Evolutionary conservation across 2,888 invertebrate species (phyloP), one percentile per base, ranked within the genome.

Genomic region (Rotaria macrura): DNA sequence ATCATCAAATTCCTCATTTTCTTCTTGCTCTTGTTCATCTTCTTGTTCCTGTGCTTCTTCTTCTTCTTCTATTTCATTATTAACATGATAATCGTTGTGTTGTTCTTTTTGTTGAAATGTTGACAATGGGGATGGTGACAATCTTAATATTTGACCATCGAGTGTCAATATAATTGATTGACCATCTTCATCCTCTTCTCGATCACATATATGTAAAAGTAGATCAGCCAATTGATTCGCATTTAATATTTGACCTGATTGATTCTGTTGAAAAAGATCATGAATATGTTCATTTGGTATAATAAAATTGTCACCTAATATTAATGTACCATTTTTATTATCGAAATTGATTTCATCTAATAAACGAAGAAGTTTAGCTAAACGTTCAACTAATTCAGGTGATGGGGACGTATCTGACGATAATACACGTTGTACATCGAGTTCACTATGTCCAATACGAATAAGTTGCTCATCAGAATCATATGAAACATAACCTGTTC

Each of bases 181-280:
- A 65, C 65, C 65, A 34, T 65, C 65, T 79, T 79, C 43, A 25
- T 43, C 79, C n/a, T 79, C 79, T 79, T 79, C 79, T 25, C 25
- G 23, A 12, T 14, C 43, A 79, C 79, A 79, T n/a, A 79, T 79
- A 10, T 79, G 43, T 79, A 79, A 43, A 25, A 79, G 40, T n/a
- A n/a, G 1, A 43, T 25, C 34, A 79, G 79, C 79, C n/a, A 79
- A 43, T 79, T 43, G 43, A n/a, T 79, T 43, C 10, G 79, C 79
- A 79, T 79, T 79, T 79, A 79, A 43, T 79, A 17, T 79, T 79
- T 79, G 1, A 12, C 79, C 79, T 25, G 43, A 0, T 79, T 79
- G 25, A 79, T 79, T 23, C n/a, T 79, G 23, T n/a, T 43, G 6
- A 43, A 43, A 79, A 12, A 79, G 43, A 2, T 79, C 79, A n/a